Conservation (phyloP, 2,113 vertebrate species). For the Sebastes fasciatus region DNA sequence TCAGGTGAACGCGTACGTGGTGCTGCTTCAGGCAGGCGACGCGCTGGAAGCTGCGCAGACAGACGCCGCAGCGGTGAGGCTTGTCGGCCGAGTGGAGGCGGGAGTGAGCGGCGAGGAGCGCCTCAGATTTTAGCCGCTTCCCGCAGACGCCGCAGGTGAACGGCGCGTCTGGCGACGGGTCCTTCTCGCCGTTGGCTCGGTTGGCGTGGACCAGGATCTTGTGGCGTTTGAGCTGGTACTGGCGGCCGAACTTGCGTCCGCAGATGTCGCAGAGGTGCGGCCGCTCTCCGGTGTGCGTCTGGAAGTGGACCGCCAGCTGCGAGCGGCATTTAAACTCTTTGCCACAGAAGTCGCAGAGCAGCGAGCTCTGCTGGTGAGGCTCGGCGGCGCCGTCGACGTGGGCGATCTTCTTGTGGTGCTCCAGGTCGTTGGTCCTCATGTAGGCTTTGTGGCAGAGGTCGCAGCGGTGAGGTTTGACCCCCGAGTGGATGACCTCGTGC, state of each 20-base stretch:
- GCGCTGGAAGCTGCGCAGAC: constrained; percentile 63
- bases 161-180: accelerated
- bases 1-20: constrained; percentile 61
- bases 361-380: constrained; percentile 17
- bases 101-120: constrained; percentile 45
- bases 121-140: constrained; percentile 49
- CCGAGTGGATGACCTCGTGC: constrained; percentile 73
- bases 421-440: constrained; percentile 76
- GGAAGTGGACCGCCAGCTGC: constrained; percentile 71
- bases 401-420: constrained; percentile 68
- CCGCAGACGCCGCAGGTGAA: constrained; percentile 64
- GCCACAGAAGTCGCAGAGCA: constrained; percentile 75
- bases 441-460: constrained; percentile 76
- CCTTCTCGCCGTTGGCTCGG: accelerated
- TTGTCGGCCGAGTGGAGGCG: constrained; percentile 47
- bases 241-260: constrained; percentile 71
- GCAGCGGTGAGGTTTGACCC: constrained; percentile 72
- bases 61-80: constrained; percentile 59
- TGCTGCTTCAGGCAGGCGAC: constrained; percentile 71
- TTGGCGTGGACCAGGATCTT: constrained; percentile 60
- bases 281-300: constrained; percentile 70
- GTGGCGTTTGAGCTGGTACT: constrained; percentile 73
- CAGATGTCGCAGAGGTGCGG: constrained; percentile 78
- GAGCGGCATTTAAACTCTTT: constrained; percentile 72
- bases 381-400: constrained; percentile 22